Conservation (phyloP, 64 coral and sea anemone species). For the Pachyseris speciosa region DNA sequence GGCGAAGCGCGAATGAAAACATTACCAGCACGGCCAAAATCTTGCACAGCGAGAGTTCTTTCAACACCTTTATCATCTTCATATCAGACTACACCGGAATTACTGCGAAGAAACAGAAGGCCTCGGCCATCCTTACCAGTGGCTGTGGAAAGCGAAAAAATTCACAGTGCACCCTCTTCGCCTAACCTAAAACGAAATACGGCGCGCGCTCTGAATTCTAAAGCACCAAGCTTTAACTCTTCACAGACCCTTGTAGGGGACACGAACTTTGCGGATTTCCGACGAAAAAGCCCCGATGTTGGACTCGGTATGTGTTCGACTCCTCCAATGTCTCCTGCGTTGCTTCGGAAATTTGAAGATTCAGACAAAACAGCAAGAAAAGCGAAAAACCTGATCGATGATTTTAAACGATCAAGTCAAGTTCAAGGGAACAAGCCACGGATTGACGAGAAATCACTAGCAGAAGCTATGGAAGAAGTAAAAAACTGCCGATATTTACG, state of each 20-base stretch:
- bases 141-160: not conserved
- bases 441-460: not conserved
- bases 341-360: conserved; percentile 43
- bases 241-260: not conserved
- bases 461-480: conserved; percentile 31
- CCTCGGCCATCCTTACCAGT: not conserved
- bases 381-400: not conserved
- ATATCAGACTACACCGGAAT: not conserved
- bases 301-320: not conserved
- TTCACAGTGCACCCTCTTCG: not conserved
- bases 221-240: not conserved
- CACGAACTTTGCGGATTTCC: not conserved
- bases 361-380: conserved; percentile 33
- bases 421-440: not conserved
- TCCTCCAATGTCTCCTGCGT: not conserved
- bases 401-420: conserved; percentile 9
- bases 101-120: not conserved
- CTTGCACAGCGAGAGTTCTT: not conserved
- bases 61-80: not conserved
- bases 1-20: not conserved
- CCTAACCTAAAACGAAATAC: not conserved
- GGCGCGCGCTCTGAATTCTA: not conserved
- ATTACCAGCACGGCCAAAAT: not conserved
- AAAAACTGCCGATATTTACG: conserved; percentile 43
- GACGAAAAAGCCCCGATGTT: not conserved